These are phyloP conservation scores for honey bee (Apis mellifera) DNA, from an alignment of 1,140 invertebrate species.

Conservation along the genomic window DNA sequence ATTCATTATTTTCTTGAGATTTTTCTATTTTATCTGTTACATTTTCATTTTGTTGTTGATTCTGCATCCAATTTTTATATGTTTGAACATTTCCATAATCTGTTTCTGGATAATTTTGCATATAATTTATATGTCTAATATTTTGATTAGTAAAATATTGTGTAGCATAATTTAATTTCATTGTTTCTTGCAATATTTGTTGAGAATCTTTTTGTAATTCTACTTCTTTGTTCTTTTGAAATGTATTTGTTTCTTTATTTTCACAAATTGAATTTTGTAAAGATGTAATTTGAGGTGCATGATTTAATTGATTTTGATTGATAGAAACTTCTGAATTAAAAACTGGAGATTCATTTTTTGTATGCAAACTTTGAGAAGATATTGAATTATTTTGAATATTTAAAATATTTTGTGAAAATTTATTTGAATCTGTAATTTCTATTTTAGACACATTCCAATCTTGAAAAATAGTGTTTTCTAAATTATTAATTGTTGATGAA, in stretches of 20 bases:
- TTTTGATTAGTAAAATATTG: slow-evolving; percentile 45
- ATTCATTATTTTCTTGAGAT: background rate
- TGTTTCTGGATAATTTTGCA: slow-evolving; percentile 26
- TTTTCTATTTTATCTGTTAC: background rate
- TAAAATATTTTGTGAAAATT: slow-evolving; percentile 11
- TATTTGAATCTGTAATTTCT: slow-evolving; percentile 25
- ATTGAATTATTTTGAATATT: slow-evolving; percentile 16
- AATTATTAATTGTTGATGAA: slow-evolving; percentile 2
- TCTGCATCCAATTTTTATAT: slow-evolving; percentile 38
- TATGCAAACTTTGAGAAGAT: slow-evolving; percentile 12
- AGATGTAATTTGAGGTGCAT: slow-evolving; percentile 22
- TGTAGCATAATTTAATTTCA: slow-evolving; percentile 33
- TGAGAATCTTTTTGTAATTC: slow-evolving; percentile 6
- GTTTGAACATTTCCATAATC: slow-evolving; percentile 24
- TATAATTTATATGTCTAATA: slow-evolving; percentile 27
- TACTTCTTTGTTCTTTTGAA: slow-evolving; percentile 3
- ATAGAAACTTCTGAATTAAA: slow-evolving; percentile 26
- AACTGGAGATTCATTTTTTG: slow-evolving; percentile 6
- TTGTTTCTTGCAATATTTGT: slow-evolving; percentile 28
- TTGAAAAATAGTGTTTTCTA: slow-evolving; percentile 39
- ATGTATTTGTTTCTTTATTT: slow-evolving; percentile 26
- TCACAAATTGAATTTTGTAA: slow-evolving; percentile 36
- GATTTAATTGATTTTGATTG: slow-evolving; percentile 13
- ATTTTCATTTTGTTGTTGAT: slow-evolving; percentile 24
- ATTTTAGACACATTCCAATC: slow-evolving; percentile 50